These are phyloP conservation scores for Triplophysa bombifrons DNA, from an alignment of 2,797 vertebrate genomes.

Conservation along the genomic window DNA sequence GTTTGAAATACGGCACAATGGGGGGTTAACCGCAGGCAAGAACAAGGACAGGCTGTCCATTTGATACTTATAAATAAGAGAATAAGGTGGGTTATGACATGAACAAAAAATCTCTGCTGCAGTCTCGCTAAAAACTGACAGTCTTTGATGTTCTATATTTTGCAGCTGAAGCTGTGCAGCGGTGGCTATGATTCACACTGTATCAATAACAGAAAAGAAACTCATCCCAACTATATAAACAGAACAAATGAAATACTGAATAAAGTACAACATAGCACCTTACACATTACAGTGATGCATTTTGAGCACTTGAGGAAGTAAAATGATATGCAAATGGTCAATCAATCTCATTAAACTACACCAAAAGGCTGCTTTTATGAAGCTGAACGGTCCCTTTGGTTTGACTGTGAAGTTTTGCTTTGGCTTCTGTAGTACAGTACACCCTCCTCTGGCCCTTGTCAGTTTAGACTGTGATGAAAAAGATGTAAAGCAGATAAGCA, in stretches of 20 bases:
- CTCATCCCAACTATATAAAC: constrained; percentile 24
- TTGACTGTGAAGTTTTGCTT: constrained; percentile 70
- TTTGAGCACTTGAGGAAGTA: constrained; percentile 40
- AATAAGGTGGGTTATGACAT: constrained; percentile 13
- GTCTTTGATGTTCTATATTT: constrained; percentile 45
- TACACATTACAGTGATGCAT: constrained; percentile 40
- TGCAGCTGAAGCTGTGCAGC: constrained; percentile 17
- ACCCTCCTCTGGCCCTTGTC: constrained; percentile 39
- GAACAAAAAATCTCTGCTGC: constrained; percentile 20
- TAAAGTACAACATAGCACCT: constrained; percentile 24
- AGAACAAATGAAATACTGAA: constrained; percentile 16
- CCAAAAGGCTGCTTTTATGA: constrained; percentile 76
- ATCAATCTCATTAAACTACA: constrained; percentile 71
- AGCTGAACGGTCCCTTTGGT: constrained; percentile 75
- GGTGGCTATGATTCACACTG: constrained; percentile 17
- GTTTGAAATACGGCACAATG: constrained; percentile 34
- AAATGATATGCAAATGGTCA: constrained; percentile 55
- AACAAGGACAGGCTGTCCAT: constrained; percentile 40
- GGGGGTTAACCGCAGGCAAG: constrained; percentile 23
- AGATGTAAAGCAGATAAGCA: constrained; percentile 53
- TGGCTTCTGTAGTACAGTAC: constrained; percentile 31
- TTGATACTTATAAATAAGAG: constrained; percentile 46
- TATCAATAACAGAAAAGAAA: constrained; percentile 40
- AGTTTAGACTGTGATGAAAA: constrained; percentile 51
- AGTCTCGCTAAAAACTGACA: constrained; percentile 33